A percentile compares a stretch with the other conserved stretches of the same genome.
Evolutionary conservation across 1,140 invertebrate genomes (phyloP).

Genomic region (Vanessa tameamea): DNA sequence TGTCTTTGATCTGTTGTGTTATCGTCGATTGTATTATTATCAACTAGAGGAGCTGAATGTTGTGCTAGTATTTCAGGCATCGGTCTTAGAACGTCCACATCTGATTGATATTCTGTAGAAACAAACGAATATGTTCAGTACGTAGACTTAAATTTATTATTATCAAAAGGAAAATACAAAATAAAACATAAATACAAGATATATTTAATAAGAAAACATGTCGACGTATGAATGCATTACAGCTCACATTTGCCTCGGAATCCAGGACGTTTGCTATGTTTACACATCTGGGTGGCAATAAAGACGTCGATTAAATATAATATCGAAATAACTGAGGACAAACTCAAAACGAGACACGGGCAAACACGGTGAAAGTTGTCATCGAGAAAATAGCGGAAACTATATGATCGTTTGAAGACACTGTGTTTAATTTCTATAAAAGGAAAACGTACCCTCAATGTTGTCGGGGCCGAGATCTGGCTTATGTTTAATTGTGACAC

Average conservation of each 20-base stretch:
- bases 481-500: conserved; percentile 61
- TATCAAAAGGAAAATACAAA: neutral
- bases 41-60: conserved; percentile 54
- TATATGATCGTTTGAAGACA: conserved; percentile 19
- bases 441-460: conserved; percentile 51
- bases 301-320: conserved; percentile 62
- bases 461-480: conserved; percentile 44
- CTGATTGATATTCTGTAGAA: conserved; percentile 73
- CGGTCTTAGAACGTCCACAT: conserved; percentile 53
- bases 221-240: conserved; percentile 24
- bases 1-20: conserved; percentile 53
- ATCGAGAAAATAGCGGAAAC: conserved; percentile 24
- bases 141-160: too few species aligned
- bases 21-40: conserved; percentile 66
- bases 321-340: conserved; percentile 56
- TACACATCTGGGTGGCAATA: conserved; percentile 66
- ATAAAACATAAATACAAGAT: conserved; percentile 15
- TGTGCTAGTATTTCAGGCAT: conserved; percentile 60
- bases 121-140: neutral
- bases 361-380: conserved; percentile 29
- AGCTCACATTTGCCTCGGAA: conserved; percentile 46
- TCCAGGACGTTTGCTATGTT: conserved; percentile 53
- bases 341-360: conserved; percentile 8
- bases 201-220: conserved; percentile 22
- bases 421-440: conserved; percentile 17